These are phyloP conservation scores for Caenorhabditis brenneri DNA, from an alignment of 1,140 invertebrate species.

Conservation along the genomic window DNA sequence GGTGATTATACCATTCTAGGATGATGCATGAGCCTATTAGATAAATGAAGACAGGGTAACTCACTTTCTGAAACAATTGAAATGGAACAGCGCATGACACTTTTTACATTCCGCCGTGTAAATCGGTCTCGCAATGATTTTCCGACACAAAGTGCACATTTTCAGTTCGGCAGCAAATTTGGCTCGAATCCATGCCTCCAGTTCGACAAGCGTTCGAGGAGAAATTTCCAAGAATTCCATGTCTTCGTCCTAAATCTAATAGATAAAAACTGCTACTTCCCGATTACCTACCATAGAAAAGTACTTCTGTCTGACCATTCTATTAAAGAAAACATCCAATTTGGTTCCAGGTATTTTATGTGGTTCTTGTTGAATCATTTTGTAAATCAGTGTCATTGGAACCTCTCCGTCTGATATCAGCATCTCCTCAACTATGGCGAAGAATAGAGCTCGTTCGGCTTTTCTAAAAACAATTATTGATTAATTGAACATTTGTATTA, in stretches of 20 bases:
- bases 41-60: background rate
- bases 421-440: background rate
- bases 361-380: background rate
- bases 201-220: background rate
- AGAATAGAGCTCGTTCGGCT: background rate
- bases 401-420: background rate
- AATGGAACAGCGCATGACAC: background rate
- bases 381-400: background rate
- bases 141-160: background rate
- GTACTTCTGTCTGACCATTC: slow-evolving; percentile 10
- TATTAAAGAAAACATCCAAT: background rate
- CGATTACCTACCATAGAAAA: background rate
- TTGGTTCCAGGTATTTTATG: background rate
- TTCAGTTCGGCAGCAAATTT: background rate
- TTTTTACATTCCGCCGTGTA: background rate
- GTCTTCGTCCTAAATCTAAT: background rate
- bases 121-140: background rate
- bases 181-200: background rate
- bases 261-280: background rate
- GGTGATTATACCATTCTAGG: too few relatives aligned
- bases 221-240: background rate
- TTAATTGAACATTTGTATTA: background rate
- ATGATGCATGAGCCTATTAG: too few relatives aligned
- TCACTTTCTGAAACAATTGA: slow-evolving; percentile 13
- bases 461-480: background rate